Percentiles rank a stretch among this genome's conserved stretches.
Evolutionary conservation across 2,113 vertebrate genomes (phyloP).

Genomic region (Tapirus terrestris): DNA sequence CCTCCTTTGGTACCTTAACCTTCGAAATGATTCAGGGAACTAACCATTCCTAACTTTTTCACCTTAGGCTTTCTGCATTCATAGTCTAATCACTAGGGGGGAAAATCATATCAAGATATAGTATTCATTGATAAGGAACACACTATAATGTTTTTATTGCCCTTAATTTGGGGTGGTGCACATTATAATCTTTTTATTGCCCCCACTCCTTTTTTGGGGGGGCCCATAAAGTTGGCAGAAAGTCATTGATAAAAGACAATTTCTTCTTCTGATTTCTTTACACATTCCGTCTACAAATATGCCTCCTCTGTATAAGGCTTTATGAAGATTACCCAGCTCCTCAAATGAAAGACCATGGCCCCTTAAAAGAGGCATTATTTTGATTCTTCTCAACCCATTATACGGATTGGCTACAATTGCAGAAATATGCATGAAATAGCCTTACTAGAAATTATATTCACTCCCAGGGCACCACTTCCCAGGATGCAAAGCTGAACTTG

Average conservation of each 20-base stretch:
- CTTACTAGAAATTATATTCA: background rate
- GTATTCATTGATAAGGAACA: background rate
- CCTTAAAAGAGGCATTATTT: background rate
- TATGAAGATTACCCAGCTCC: background rate
- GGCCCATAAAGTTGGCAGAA: background rate
- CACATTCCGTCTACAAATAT: background rate
- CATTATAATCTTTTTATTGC: background rate
- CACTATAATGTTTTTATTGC: background rate
- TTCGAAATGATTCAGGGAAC: background rate
- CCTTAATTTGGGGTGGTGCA: background rate
- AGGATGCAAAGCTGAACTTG: background rate
- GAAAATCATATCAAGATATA: background rate
- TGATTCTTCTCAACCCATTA: background rate
- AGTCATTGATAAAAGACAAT: background rate
- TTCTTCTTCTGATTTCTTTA: background rate
- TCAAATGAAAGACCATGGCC: background rate
- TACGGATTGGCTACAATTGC: background rate
- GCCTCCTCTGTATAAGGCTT: background rate
- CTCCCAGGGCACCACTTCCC: background rate
- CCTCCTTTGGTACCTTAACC: background rate
- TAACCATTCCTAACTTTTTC: background rate
- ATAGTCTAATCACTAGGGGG: background rate
- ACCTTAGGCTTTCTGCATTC: background rate
- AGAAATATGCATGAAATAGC: background rate
- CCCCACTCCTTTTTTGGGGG: background rate